Conservation (phyloP, 2,888 invertebrate species). For the Folsomia manolachei region DNA sequence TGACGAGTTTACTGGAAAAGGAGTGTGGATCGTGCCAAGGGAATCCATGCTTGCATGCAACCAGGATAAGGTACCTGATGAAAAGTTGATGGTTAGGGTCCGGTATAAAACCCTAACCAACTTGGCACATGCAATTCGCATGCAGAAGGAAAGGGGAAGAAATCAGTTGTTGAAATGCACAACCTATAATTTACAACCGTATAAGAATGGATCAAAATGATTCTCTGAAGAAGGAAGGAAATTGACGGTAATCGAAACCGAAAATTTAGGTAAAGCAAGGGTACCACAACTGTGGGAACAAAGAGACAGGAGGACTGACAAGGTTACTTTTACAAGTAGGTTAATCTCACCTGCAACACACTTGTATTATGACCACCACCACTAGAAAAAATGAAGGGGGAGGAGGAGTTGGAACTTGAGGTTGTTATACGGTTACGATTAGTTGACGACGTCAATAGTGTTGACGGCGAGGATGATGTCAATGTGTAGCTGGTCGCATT, state of each 20-base stretch:
- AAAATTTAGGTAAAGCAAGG: too few relatives aligned
- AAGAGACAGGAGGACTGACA: too few relatives aligned
- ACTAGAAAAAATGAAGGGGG: conserved; percentile 2
- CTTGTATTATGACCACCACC: neutral
- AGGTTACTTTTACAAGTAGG: too few relatives aligned
- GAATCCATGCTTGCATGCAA: neutral
- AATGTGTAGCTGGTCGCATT: neutral
- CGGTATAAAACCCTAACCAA: too few relatives aligned
- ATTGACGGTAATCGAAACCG: too few relatives aligned
- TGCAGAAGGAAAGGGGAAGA: too few relatives aligned
- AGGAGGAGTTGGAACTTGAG: conserved; percentile 3
- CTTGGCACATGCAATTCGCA: too few relatives aligned
- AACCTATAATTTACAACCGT: too few relatives aligned
- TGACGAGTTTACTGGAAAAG: neutral
- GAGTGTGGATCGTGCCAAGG: neutral
- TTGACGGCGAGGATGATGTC: neutral
- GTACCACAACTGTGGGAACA: too few relatives aligned
- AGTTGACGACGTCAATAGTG: neutral
- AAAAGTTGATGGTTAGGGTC: neutral
- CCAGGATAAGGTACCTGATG: neutral
- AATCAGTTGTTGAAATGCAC: too few relatives aligned
- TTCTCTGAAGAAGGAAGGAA: too few relatives aligned
- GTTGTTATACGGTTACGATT: conserved; percentile 3
- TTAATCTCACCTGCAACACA: neutral
- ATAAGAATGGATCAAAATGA: too few relatives aligned